A percentile compares a stretch with the other conserved stretches of the same genome.
Evolutionary conservation across 2,797 vertebrate genomes (phyloP).

Genomic region (Poeciliopsis infans): DNA sequence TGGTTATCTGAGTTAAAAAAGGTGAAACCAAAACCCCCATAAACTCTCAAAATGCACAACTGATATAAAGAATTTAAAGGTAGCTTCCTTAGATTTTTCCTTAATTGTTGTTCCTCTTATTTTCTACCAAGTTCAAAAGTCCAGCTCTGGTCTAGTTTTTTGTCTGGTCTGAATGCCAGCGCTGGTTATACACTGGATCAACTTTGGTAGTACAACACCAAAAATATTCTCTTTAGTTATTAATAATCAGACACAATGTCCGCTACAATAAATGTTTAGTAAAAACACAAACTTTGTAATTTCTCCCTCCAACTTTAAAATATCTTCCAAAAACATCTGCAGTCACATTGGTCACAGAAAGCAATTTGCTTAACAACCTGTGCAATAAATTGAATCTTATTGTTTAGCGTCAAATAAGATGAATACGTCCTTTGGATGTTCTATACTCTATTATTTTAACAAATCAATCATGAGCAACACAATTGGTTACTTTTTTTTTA

Average conservation of each 20-base stretch:
- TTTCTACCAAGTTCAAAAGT: not conserved
- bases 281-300: not conserved
- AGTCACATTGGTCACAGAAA: not conserved
- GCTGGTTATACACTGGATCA: not conserved
- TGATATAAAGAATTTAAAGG: not conserved
- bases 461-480: not conserved
- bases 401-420: not conserved
- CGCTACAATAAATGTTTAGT: not conserved
- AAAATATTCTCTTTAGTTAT: not conserved
- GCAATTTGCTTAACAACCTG: not conserved
- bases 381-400: not conserved
- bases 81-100: not conserved
- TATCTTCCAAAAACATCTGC: not conserved
- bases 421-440: not conserved
- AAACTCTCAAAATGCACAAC: not conserved
- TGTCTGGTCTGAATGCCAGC: not conserved
- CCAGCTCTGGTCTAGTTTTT: not conserved
- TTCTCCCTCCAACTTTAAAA: not conserved
- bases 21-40: not conserved
- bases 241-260: not conserved
- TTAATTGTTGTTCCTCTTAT: not conserved
- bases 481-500: not conserved
- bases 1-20: not conserved
- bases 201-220: not conserved
- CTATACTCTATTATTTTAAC: not conserved